Conservation (phyloP, 2,888 invertebrate species). For the Drosophila pseudotakahashii region DNA sequence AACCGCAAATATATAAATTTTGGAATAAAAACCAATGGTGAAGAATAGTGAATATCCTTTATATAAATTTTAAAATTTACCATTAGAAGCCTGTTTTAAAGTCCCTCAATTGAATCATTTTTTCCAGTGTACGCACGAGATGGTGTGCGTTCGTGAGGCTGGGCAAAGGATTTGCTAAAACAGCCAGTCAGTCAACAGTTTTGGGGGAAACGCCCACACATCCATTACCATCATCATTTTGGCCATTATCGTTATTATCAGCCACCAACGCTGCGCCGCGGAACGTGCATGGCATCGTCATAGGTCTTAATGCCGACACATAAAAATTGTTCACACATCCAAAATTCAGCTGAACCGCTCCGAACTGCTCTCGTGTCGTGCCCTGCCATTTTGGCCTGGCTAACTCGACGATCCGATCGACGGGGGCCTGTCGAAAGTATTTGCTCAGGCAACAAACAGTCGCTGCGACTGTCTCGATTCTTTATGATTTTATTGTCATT, state of each 20-base stretch:
- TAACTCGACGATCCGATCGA: constrained; percentile 17
- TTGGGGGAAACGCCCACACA: constrained; percentile 37
- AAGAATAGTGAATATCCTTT: too few relatives aligned
- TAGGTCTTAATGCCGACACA: constrained; percentile 46
- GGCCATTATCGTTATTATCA: constrained; percentile 47
- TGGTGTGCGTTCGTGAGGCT: constrained; percentile 25
- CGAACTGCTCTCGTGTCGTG: constrained; percentile 16
- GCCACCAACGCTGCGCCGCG: constrained; percentile 29
- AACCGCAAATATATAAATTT: too few relatives aligned
- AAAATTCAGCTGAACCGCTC: constrained; percentile 27
- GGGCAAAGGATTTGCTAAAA: constrained; percentile 52
- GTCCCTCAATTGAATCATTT: too few relatives aligned
- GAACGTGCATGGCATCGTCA: constrained; percentile 61
- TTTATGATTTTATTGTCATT: constrained; percentile 39
- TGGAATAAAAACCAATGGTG: too few relatives aligned
- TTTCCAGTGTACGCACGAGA: constrained; percentile 12
- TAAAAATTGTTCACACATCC: constrained; percentile 60
- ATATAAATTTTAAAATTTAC: too few relatives aligned
- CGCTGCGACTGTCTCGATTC: constrained; percentile 9
- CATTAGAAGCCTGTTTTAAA: too few relatives aligned
- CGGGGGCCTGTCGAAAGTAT: constrained; percentile 24
- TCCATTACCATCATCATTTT: constrained; percentile 44
- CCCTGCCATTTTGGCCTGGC: constrained; percentile 8
- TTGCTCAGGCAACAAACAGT: background rate
- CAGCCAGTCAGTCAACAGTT: constrained; percentile 20